Base-by-base conservation (phyloP, 2,797 vertebrate genomes). In the Gymnothorax javanicus region DNA sequence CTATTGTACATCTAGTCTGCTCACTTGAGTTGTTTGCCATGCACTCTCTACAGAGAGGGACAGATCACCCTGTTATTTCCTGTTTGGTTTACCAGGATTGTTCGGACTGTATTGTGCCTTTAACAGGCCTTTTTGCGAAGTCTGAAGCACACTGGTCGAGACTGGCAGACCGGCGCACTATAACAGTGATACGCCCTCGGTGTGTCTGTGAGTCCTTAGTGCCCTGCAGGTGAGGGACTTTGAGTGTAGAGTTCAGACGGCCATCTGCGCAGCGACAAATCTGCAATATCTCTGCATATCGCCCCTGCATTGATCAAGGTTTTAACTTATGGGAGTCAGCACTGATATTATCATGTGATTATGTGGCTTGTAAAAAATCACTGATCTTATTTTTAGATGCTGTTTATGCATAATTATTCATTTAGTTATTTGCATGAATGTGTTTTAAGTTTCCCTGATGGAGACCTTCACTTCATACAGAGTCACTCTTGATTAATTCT, bases 201-300 rank as follows among this genome's bases (percentile, higher is more conserved):
- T 56, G 17, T 4, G 50, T 23, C 50, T 20, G 23, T 12, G 43
- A 23, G 15, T n/a, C 17, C 50, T n/a, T 52, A 54, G 43, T 52
- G 2, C 50, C 50, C 75, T 23, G 75, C 50, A 23, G 8, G 57
- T 88, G 59, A 87, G 75, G 57, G 84, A 86, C 54, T 86, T 88
- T 88, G 43, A 79, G 75, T 20, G 88, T 91, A 87, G 87, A 87
- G 85, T 69, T 79, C 84, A 84, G 83, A 73, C 84, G 82, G 81
- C 84, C 6, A 86, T 88, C 56, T 27, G 88, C 62, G 69, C 86
- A 79, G 12, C 89, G 85, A 88, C 33, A 50, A 1, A 43, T 2
- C 33, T 43, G 33, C 33, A 64, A 90, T 91, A 73, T 88, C 86
- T 62, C 77, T 84, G 90, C 85, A 88, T 90, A 20, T 17, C 43